A percentile compares a stretch with the other conserved stretches of the same genome.
Evolutionary conservation across 92 coral and sea anemone genomes (phyloP).

Genomic region (Phenganax marumi): DNA sequence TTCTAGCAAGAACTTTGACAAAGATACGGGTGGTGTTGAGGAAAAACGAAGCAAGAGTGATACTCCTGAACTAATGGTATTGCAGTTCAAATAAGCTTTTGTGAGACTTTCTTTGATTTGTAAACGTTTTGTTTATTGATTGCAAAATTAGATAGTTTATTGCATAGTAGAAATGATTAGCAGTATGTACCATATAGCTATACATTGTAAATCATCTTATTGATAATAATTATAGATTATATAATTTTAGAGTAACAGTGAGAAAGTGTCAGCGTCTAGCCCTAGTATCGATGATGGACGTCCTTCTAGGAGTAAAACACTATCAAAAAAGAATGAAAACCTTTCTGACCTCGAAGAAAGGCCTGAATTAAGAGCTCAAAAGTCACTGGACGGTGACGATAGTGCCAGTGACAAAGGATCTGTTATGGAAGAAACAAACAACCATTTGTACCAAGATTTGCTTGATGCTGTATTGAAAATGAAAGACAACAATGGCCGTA

Average conservation of each 20-base stretch:
- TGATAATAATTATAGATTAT: background rate
- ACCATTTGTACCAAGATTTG: constrained; percentile 69
- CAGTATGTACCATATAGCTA: background rate
- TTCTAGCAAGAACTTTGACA: background rate
- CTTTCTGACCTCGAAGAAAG: constrained; percentile 32
- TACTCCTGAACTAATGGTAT: constrained; percentile 14
- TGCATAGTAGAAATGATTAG: background rate
- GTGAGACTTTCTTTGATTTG: background rate
- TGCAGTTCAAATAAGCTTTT: background rate
- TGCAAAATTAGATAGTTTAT: background rate
- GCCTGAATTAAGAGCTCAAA: constrained; percentile 18
- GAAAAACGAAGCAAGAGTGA: constrained; percentile 36
- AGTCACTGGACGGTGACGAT: constrained; percentile 42
- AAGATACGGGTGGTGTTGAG: background rate
- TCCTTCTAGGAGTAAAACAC: constrained; percentile 12
- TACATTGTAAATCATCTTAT: background rate
- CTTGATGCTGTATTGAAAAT: constrained; percentile 84
- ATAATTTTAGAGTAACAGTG: constrained; percentile 3
- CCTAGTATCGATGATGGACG: background rate
- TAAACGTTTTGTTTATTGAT: too few relatives aligned
- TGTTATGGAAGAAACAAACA: constrained; percentile 37
- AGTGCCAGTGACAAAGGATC: constrained; percentile 46
- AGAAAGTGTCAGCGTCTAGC: background rate
- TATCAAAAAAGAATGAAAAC: constrained; percentile 15
- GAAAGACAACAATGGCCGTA: constrained; percentile 82